Conservation (phyloP, 2,797 vertebrate genomes). For the Sardinella longiceps region DNA sequence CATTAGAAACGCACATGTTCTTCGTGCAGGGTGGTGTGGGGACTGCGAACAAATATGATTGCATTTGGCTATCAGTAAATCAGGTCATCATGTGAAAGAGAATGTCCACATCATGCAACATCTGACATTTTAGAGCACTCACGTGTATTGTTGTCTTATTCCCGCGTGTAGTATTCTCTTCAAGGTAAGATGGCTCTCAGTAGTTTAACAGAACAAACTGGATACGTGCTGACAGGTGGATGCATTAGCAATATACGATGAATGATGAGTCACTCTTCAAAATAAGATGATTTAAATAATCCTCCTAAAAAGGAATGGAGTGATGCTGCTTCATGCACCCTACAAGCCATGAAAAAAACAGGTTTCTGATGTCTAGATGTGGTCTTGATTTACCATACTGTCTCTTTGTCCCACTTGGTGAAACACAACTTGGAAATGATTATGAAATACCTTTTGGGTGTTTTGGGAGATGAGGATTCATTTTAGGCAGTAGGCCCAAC, state of each 20-base stretch:
- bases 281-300: not conserved
- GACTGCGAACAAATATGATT: constrained; percentile 55
- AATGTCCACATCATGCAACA: constrained; percentile 22
- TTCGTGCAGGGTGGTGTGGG: constrained; percentile 24
- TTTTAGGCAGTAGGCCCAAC: constrained; percentile 12
- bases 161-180: too few relatives aligned
- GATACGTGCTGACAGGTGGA: not conserved
- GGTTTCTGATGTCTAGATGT: constrained; percentile 23
- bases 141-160: not conserved
- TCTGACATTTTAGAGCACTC: constrained; percentile 11
- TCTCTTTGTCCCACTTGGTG: constrained; percentile 13
- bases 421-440: constrained; percentile 20
- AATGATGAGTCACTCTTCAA: not conserved
- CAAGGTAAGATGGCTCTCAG: not conserved
- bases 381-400: not conserved
- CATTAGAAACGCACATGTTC: constrained; percentile 48
- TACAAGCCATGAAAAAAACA: constrained; percentile 1
- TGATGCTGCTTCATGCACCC: not conserved
- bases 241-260: not conserved
- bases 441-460: constrained; percentile 21
- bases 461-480: constrained; percentile 22
- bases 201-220: not conserved
- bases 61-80: constrained; percentile 55
- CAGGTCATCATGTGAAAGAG: constrained; percentile 43
- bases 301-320: not conserved